These are phyloP conservation scores for Cremastinae sp. DNA, from an alignment of 2,888 invertebrate genomes.

Conservation along the genomic window DNA sequence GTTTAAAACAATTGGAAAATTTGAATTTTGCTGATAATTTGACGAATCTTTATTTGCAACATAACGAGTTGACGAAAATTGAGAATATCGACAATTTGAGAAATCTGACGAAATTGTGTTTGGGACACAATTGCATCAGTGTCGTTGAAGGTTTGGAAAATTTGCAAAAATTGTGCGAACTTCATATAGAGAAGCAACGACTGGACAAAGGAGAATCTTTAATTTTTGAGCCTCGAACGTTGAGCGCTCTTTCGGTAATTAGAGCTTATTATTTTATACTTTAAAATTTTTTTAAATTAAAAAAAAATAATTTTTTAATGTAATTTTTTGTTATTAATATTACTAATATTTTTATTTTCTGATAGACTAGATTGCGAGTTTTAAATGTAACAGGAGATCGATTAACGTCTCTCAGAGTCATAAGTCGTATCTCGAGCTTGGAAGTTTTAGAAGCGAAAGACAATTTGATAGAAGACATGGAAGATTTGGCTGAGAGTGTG, in stretches of 20 bases:
- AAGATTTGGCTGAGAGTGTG: constrained; percentile 82
- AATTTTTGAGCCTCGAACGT: constrained; percentile 86
- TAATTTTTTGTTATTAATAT: too few relatives aligned
- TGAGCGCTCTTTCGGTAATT: constrained; percentile 83
- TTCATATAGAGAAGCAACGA: constrained; percentile 86
- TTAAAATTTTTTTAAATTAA: background rate
- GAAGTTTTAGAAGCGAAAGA: constrained; percentile 83
- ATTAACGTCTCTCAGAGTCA: constrained; percentile 82
- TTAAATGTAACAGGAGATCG: constrained; percentile 85
- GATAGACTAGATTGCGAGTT: constrained; percentile 82
- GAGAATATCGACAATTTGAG: constrained; percentile 84
- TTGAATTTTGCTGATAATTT: constrained; percentile 85
- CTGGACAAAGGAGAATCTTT: constrained; percentile 82
- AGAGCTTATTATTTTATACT: background rate
- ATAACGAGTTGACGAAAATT: constrained; percentile 88
- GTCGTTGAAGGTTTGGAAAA: constrained; percentile 87
- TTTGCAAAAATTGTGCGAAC: constrained; percentile 83
- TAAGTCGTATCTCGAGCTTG: constrained; percentile 82
- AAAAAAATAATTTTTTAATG: constrained; percentile 10
- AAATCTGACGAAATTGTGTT: constrained; percentile 89
- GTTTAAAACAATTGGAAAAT: constrained; percentile 88
- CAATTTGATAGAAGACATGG: constrained; percentile 83
- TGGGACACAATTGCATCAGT: constrained; percentile 86
- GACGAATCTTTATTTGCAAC: constrained; percentile 87
- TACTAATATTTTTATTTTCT: constrained; percentile 36